Conservation (phyloP, 2,888 invertebrate genomes). For the Anaspis maculata region DNA sequence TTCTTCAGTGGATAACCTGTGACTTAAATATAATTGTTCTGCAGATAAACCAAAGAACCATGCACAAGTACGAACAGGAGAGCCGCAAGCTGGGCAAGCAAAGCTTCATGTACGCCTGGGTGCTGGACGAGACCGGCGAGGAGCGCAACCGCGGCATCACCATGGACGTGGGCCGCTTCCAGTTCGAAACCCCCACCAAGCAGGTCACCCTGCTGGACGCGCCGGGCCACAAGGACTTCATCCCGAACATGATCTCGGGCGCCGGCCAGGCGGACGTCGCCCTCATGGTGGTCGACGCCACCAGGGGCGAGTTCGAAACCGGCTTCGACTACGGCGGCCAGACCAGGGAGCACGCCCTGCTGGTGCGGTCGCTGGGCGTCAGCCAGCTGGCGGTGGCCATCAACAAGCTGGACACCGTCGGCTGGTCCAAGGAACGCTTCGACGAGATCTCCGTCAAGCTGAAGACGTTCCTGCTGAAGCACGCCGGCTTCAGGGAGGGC, state of each 20-base stretch:
- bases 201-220: constrained; percentile 84
- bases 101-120: constrained; percentile 98
- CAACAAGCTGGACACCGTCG: constrained; percentile 94
- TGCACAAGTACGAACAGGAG: constrained; percentile 97
- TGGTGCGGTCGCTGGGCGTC: constrained; percentile 85
- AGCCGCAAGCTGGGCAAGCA: constrained; percentile 96
- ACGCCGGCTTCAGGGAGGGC: constrained; percentile 82
- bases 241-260: constrained; percentile 99
- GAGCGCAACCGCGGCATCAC: constrained; percentile 95
- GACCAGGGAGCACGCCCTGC: constrained; percentile 91
- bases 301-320: constrained; percentile 95
- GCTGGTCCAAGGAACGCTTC: constrained; percentile 88
- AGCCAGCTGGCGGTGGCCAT: constrained; percentile 90
- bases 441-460: constrained; percentile 80
- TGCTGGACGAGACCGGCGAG: constrained; percentile 96
- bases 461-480: constrained; percentile 73
- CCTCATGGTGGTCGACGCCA: constrained; percentile 91
- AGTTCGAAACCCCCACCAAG: constrained; percentile 84
- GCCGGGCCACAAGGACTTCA: constrained; percentile 98
- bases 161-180: constrained; percentile 94
- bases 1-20: no score
- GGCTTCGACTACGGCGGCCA: constrained; percentile 98
- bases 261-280: constrained; percentile 98
- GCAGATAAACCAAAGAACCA: constrained; percentile 65
- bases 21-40: no score